phyloP scores from a whole-genome alignment of 2,113 vertebrate species.

The Aspidoscelis tigris region DNA sequence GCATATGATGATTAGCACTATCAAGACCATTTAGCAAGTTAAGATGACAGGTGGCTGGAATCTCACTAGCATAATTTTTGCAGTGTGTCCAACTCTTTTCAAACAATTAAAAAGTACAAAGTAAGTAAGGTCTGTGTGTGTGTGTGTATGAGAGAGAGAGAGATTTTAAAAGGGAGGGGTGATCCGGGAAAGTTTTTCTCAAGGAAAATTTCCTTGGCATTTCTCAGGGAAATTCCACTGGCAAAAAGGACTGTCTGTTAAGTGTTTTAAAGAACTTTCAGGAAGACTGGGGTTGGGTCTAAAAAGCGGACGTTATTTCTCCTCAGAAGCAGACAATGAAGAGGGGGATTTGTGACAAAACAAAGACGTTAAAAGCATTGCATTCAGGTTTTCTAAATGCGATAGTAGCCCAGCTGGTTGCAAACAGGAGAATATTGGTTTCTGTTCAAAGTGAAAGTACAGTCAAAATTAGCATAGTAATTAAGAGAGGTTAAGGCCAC shows the following conservation, averaged over 20 bases:
- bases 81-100: too few species aligned
- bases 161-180: too few species aligned
- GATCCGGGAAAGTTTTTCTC: background rate
- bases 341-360: accelerated
- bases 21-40: too few species aligned
- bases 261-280: background rate
- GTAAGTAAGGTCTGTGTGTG: too few species aligned
- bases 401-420: accelerated
- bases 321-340: background rate
- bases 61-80: too few species aligned
- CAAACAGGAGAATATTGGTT: accelerated
- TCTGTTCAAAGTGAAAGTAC: background rate
- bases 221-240: too few species aligned
- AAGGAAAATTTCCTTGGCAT: background rate
- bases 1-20: too few species aligned
- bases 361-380: accelerated
- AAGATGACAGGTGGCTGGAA: too few species aligned
- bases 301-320: background rate
- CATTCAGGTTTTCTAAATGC: accelerated
- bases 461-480: accelerated
- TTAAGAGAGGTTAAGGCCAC: accelerated
- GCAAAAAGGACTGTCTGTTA: background rate
- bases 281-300: background rate
- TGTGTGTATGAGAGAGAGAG: too few species aligned
- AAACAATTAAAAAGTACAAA: too few species aligned